Base-by-base conservation (phyloP, 1,140 invertebrate species). In the Zaprionus ghesquierei region DNA sequence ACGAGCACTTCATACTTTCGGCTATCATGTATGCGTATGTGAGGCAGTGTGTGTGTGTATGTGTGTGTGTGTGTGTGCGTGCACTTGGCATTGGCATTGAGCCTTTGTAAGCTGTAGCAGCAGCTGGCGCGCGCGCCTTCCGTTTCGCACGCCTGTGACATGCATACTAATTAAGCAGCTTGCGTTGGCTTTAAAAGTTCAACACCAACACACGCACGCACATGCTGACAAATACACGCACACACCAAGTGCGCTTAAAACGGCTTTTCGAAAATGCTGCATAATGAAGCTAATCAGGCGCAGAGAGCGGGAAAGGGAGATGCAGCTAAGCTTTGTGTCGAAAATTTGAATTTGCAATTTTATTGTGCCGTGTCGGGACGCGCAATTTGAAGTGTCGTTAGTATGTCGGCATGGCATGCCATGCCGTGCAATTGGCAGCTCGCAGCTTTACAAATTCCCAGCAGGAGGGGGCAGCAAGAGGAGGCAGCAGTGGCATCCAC, bases 231-330 rank as follows among this genome's bases (percentile, higher is more conserved):
- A 15, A 18, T 12, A 58, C 54, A 69, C 56, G 10, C 15, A 18
- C 23, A 13, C 27, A 12, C 2, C 0, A 3, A 8, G 20, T 31
- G 56, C 22, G 82, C 82, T 87, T 81, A 86, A 86, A 78, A 69
- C 65, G 82, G 82, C 63, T 79, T 89, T 79, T 46, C 38, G 55
- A 75, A 87, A 82, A 69, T 71, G 64, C 65, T 71, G 79, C 76
- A 87, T 82, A 86, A 86, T 86, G 73, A 87, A 87, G 75, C 75
- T 87, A 86, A 86, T 87, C 81, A 87, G 75, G 79, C 82, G 65
- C 69, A 22, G 35, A 35, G 59, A 38, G 35, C 13, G 35, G 10
- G 18, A 38, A 44, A 38, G 55, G 29, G 50, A 35, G 15, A n/a
- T n/a, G n/a, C n/a, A 33, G 12, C 31, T 12, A 33, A 58, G 81